Conservation (phyloP, 1,140 invertebrate genomes). For the Caerostris extrusa region DNA sequence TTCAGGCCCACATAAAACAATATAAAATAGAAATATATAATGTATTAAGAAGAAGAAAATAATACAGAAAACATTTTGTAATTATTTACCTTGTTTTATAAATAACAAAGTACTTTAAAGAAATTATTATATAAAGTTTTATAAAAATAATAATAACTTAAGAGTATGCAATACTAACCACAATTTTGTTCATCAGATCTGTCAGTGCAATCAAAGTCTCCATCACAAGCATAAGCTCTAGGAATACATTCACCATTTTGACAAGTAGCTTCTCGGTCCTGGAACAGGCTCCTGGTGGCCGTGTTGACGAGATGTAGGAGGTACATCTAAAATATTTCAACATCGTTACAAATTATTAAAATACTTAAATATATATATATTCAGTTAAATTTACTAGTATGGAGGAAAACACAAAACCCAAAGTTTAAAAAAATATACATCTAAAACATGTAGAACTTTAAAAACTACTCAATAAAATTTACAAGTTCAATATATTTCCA, state of each 20-base stretch:
- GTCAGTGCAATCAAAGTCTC: conserved; percentile 90
- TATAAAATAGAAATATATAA: too few species aligned
- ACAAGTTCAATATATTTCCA: too few species aligned
- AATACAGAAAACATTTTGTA: too few species aligned
- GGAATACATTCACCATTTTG: conserved; percentile 94
- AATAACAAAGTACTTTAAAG: too few species aligned
- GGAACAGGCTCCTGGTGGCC: conserved; percentile 84
- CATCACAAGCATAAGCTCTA: conserved; percentile 90
- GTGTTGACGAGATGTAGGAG: conserved; percentile 81
- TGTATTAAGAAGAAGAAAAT: too few species aligned
- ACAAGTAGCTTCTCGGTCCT: conserved; percentile 94
- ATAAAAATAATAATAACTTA: too few species aligned
- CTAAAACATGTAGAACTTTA: background rate
- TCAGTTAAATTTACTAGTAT: background rate
- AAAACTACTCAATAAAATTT: too few species aligned
- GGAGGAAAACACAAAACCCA: background rate
- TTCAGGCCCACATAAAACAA: too few species aligned
- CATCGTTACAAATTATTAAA: background rate
- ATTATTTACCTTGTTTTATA: too few species aligned
- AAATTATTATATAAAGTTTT: too few species aligned
- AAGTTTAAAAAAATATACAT: background rate
- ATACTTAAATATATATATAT: background rate
- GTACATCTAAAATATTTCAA: conserved; percentile 79
- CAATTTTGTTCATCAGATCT: conserved; percentile 84
- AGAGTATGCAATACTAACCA: conserved; percentile 67